Evolutionary conservation across 1,140 invertebrate genomes (phyloP).

Genomic region (Kradibia gibbosae): DNA sequence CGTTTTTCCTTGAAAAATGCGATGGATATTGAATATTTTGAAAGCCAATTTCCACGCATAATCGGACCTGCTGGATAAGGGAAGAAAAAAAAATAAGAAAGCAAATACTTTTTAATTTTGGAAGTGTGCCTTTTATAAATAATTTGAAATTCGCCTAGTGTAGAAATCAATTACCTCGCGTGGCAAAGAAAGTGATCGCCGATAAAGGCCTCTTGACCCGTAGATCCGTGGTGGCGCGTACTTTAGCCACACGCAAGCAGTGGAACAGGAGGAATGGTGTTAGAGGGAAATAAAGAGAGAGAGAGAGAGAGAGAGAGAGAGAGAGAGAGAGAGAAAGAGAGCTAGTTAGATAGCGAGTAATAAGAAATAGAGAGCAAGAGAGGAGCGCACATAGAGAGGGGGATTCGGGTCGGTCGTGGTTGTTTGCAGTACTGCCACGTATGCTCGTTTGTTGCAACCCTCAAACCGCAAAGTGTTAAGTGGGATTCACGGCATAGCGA

Average conservation of each 20-base stretch:
- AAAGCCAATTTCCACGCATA: no score
- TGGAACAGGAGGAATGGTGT: not conserved
- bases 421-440: constrained; percentile 63
- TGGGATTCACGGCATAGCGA: not conserved
- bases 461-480: constrained; percentile 37
- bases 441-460: constrained; percentile 59
- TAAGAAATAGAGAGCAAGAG: not conserved
- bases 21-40: no score
- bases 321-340: not conserved
- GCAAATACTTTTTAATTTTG: no score
- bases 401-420: constrained; percentile 42
- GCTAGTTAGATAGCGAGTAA: no score
- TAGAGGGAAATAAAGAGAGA: not conserved
- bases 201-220: not conserved
- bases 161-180: not conserved
- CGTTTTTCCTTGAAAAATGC: no score
- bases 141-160: not conserved
- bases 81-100: not conserved
- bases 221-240: constrained; percentile 1
- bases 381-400: not conserved
- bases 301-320: not conserved
- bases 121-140: not conserved
- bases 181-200: not conserved
- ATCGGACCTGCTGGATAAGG: no score
- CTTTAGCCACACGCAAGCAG: not conserved